These are phyloP conservation scores for Daubentonia madagascariensis DNA, from an alignment of 2,113 vertebrate genomes.

Conservation along the genomic window DNA sequence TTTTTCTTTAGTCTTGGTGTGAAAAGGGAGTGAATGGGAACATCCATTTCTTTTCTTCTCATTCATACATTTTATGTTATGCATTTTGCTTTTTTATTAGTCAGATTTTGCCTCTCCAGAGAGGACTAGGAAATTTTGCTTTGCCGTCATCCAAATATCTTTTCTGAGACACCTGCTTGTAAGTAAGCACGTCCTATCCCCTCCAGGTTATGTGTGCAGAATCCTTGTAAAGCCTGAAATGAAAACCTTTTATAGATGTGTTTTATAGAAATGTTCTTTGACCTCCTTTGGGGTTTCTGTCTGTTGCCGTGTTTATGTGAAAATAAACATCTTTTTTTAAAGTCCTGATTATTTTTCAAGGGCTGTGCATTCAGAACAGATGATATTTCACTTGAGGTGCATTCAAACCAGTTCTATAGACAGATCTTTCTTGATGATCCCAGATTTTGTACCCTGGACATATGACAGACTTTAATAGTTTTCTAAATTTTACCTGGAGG, in stretches of 20 bases:
- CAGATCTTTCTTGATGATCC: background rate
- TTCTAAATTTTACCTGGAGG: background rate
- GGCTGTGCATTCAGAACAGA: background rate
- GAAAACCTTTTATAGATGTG: background rate
- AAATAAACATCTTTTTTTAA: background rate
- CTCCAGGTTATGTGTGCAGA: background rate
- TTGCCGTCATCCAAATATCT: background rate
- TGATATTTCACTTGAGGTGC: background rate
- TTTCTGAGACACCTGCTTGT: background rate
- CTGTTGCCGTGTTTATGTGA: background rate
- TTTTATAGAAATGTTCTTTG: background rate
- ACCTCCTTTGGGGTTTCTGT: background rate
- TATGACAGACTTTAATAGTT: background rate
- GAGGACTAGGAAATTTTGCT: background rate
- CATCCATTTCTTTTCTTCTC: background rate
- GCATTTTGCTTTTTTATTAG: background rate
- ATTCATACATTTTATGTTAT: background rate
- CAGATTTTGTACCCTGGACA: background rate
- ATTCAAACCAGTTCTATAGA: background rate
- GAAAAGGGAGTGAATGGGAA: background rate
- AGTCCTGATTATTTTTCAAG: background rate
- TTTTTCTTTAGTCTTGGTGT: conserved; percentile 25
- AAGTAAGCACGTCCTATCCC: background rate
- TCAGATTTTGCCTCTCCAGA: background rate
- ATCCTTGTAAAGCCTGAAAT: background rate